A percentile compares a stretch with the other conserved stretches of the same genome.
These are phyloP conservation scores for Clarias batrachus DNA, from an alignment of 2,113 vertebrate genomes.

Conservation along the genomic window DNA sequence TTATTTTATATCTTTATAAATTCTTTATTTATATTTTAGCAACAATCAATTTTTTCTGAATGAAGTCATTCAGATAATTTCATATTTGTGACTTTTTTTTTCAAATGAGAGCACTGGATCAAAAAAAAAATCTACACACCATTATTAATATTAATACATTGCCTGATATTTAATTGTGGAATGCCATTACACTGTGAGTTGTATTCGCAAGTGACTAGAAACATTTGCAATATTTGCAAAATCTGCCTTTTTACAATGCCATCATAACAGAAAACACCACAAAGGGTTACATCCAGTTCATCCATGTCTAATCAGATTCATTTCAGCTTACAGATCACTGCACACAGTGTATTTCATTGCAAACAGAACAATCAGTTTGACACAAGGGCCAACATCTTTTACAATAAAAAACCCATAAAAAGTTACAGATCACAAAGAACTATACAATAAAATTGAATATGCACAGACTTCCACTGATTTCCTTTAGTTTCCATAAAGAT, in stretches of 20 bases:
- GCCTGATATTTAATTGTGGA: constrained; percentile 49
- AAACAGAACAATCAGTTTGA: not conserved
- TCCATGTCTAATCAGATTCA: not conserved
- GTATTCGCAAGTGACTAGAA: constrained; percentile 10
- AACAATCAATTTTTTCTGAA: not conserved
- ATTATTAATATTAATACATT: constrained; percentile 11
- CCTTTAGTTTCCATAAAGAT: not conserved
- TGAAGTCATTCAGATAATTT: not conserved
- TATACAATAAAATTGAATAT: constrained; percentile 5
- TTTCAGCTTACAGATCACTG: not conserved
- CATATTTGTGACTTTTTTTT: not conserved
- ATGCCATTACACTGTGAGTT: constrained; percentile 46
- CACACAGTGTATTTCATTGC: not conserved
- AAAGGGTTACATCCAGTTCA: constrained; percentile 2
- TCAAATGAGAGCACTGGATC: not conserved
- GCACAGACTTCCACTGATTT: not conserved
- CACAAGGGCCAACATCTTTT: not conserved
- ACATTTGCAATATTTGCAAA: constrained; percentile 16
- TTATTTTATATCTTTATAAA: not conserved
- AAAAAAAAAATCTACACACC: not conserved
- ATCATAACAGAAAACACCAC: not conserved
- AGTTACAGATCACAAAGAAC: constrained; percentile 6
- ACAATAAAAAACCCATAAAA: constrained; percentile 8
- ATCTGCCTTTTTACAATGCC: not conserved
- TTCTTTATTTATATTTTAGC: not conserved